A percentile compares a stretch with the other conserved stretches of the same genome.
Evolutionary conservation across 2,797 vertebrate species (phyloP).

Genomic region (Epinephelus coioides): DNA sequence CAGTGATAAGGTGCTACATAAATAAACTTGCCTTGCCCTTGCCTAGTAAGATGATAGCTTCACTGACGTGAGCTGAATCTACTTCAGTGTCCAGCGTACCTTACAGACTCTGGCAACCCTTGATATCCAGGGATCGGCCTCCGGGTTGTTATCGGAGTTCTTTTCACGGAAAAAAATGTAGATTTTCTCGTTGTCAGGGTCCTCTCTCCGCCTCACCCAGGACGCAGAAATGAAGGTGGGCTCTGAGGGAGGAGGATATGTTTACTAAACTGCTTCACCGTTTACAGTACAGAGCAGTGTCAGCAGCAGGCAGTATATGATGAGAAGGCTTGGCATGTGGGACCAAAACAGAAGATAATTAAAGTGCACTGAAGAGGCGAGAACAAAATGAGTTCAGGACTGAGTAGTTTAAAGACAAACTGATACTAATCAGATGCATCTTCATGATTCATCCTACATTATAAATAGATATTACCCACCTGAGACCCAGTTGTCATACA

Average conservation of each 20-base stretch:
- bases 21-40: too few relatives aligned
- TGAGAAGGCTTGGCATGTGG: not conserved
- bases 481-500: constrained; percentile 84
- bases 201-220: constrained; percentile 73
- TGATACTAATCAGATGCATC: not conserved
- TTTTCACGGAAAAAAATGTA: constrained; percentile 88
- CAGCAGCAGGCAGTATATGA: not conserved
- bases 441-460: not conserved
- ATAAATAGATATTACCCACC: constrained; percentile 67
- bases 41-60: not conserved
- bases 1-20: too few relatives aligned
- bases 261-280: not conserved
- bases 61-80: not conserved
- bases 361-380: not conserved
- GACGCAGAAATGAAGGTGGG: constrained; percentile 84
- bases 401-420: not conserved
- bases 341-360: not conserved
- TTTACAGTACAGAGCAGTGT: not conserved
- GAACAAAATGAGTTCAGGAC: not conserved
- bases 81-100: constrained; percentile 63
- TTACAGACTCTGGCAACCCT: constrained; percentile 87
- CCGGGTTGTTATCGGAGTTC: constrained; percentile 82
- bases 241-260: constrained; percentile 66
- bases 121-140: constrained; percentile 87
- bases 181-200: constrained; percentile 86